Base-by-base conservation (phyloP, 2,797 vertebrate genomes). In the Adelosebastes latens region DNA sequence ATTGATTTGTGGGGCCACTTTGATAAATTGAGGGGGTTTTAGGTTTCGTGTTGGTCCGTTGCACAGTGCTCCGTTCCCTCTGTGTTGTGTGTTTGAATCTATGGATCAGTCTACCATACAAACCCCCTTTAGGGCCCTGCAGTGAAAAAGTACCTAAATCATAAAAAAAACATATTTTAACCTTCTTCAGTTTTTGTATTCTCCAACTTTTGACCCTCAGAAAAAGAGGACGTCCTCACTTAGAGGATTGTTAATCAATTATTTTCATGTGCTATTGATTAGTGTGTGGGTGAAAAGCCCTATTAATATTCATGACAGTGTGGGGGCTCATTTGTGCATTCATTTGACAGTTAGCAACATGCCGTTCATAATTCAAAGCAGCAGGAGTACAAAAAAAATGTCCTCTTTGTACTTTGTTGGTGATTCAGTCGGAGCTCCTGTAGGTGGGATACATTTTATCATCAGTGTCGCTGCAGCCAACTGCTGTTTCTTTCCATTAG, bases 1-100 rank as follows among this genome's bases (percentile, higher is more conserved):
- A 96, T 96, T 94, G 95, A 96, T 96, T 93, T 93, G 92, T 85
- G 81, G 78, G 86, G 84, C 91, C 88, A 93, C 91, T 95, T 95
- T 95, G 94, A 94, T 94, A 93, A 95, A 96, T 95, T 93, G 93
- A 92, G 90, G 89, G 89, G 85, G 88, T 87, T 90, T 93, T 93
- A 85, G 83, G 80, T 90, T 92, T 87, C 77, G 68, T 84, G 82
- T 84, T 80, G 81, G 83, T 81, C 74, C 69, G 39, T 56, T 72
- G 71, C 87, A 82, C 80, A 82, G 36, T 10, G 36, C 75, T 85
- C 29, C 52, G 69, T 74, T 85, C 73, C n/a, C 14, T 83, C 55
- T 71, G 32, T 74, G 64, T 73, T 87, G 78, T 56, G 74, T 63
- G 79, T 79, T 79, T 72, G 70, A 77, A 63, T 80, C 36, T 84